phyloP scores from a whole-genome alignment of 2,797 vertebrate species.

The Sorex maritimensis region DNA sequence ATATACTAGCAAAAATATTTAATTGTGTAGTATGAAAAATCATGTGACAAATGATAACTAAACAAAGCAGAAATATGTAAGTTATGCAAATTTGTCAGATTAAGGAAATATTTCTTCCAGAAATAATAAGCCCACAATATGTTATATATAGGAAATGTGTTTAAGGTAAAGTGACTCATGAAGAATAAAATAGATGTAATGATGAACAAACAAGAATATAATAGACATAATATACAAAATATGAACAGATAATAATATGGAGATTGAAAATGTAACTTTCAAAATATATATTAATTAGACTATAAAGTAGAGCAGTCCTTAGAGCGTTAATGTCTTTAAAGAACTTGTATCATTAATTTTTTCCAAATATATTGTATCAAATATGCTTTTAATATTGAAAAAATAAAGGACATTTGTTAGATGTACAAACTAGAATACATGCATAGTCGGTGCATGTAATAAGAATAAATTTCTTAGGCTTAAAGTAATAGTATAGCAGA shows the following conservation, averaged over 20 bases:
- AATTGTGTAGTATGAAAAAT: neutral
- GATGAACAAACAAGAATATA: neutral
- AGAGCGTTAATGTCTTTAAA: neutral
- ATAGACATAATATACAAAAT: conserved; percentile 1
- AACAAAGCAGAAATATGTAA: conserved; percentile 6
- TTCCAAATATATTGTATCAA: no score
- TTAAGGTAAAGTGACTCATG: conserved; percentile 39
- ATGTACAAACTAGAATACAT: no score
- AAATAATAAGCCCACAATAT: neutral
- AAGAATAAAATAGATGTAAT: neutral
- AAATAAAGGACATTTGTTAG: no score
- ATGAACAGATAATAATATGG: neutral
- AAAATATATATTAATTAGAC: neutral
- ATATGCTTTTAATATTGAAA: no score
- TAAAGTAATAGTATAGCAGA: no score
- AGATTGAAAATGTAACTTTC: neutral
- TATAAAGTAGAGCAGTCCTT: neutral
- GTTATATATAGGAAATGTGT: neutral
- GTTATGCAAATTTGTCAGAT: neutral
- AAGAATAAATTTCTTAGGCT: no score
- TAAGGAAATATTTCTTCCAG: neutral
- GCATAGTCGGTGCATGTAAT: no score
- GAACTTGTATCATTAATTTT: neutral
- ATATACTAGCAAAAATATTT: neutral
- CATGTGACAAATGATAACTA: neutral